Percentiles rank a stretch among this genome's conserved stretches.
Evolutionary conservation across 1,140 invertebrate species (phyloP).

Genomic region (Brachionus rubens): DNA sequence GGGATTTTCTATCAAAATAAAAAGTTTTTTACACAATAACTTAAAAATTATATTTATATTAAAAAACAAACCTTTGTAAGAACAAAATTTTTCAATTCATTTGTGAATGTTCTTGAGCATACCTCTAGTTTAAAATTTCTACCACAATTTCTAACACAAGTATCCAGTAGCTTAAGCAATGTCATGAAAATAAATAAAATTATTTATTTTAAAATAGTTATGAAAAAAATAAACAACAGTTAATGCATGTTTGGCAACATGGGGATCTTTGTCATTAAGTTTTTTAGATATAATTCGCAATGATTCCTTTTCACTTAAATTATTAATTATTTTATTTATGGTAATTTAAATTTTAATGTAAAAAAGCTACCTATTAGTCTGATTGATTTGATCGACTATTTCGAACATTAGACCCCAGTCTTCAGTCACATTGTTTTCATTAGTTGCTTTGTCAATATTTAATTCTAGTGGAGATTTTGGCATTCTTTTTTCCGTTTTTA

Average conservation of each 20-base stretch:
- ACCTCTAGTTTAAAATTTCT: conserved; percentile 7
- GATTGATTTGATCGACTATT: neutral
- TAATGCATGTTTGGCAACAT: conserved; percentile 25
- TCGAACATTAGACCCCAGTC: conserved; percentile 11
- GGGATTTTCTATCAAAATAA: conserved; percentile 21
- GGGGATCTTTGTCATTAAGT: conserved; percentile 18
- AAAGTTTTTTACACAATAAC: neutral
- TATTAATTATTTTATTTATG: no score
- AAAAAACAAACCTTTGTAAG: neutral
- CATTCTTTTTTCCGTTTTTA: no score
- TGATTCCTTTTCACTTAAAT: conserved; percentile 15
- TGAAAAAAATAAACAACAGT: neutral
- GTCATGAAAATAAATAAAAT: no score
- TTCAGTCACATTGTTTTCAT: conserved; percentile 19
- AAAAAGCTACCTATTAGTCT: neutral
- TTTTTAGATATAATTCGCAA: neutral
- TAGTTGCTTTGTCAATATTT: conserved; percentile 26
- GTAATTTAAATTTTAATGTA: neutral
- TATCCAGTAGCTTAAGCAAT: neutral
- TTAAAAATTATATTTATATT: neutral
- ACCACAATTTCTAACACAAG: conserved; percentile 15
- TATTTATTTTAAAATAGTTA: neutral
- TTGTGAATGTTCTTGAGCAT: conserved; percentile 8
- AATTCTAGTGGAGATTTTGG: neutral
- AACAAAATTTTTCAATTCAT: conserved; percentile 24